Percentiles rank a stretch among this genome's conserved stretches.
These are phyloP conservation scores for Pediacus dermestoides DNA, from an alignment of 2,888 invertebrate species.

Conservation along the genomic window DNA sequence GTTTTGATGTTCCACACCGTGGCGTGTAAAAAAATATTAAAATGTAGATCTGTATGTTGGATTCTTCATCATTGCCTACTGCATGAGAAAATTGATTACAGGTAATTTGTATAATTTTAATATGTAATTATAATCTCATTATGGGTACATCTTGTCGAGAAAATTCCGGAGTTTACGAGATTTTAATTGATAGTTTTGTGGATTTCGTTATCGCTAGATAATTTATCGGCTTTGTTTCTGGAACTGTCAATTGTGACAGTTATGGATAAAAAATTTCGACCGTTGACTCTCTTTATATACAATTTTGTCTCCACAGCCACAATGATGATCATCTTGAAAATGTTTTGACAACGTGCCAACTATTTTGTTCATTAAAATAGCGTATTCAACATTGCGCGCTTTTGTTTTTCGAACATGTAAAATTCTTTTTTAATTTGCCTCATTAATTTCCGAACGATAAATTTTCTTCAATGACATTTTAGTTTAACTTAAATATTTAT, in stretches of 20 bases:
- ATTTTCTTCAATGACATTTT: constrained; percentile 27
- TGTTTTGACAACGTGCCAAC: constrained; percentile 31
- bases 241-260: no score
- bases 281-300: no score
- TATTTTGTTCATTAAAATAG: constrained; percentile 39
- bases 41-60: no score
- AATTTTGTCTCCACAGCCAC: no score
- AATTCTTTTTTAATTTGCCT: constrained; percentile 31
- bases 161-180: constrained; percentile 24
- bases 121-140: constrained; percentile 37
- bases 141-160: constrained; percentile 16
- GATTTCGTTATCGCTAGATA: no score
- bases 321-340: no score
- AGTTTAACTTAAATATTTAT: constrained; percentile 8
- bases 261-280: no score
- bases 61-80: no score
- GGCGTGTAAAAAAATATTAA: no score
- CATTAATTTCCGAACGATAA: constrained; percentile 34
- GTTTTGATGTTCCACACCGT: no score
- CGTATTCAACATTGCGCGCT: constrained; percentile 34
- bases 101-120: constrained; percentile 38
- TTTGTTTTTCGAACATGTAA: constrained; percentile 27
- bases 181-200: constrained; percentile 23
- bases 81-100: constrained; percentile 34
- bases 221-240: no score